Percentiles rank a stretch among this genome's conserved stretches.
These are phyloP conservation scores for Galerucella pusilla DNA, from an alignment of 2,888 invertebrate species.

Conservation along the genomic window DNA sequence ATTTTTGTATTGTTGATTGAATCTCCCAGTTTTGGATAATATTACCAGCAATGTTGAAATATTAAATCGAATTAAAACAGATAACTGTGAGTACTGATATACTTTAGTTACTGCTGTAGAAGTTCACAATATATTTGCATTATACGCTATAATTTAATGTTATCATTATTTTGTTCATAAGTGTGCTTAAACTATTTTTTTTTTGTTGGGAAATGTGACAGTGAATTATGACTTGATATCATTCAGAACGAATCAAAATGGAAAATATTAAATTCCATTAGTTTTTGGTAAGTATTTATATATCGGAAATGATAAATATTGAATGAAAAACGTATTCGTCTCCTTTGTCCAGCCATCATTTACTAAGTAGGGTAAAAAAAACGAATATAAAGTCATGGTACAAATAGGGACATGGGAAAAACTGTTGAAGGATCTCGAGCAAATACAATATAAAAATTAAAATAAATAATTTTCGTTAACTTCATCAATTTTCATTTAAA, in stretches of 20 bases:
- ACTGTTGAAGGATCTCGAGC: background rate
- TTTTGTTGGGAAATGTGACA: background rate
- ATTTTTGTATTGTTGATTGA: background rate
- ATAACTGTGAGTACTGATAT: background rate
- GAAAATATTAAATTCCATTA: background rate
- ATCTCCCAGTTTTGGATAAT: constrained; percentile 2
- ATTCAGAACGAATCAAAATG: background rate
- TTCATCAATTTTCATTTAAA: background rate
- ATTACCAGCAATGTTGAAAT: background rate
- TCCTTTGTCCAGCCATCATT: too few species aligned
- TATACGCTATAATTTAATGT: background rate
- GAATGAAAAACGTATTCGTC: background rate
- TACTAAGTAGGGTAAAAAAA: too few species aligned
- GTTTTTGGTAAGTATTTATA: background rate
- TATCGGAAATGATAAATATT: background rate
- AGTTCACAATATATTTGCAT: background rate
- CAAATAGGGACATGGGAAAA: background rate
- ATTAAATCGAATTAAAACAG: background rate
- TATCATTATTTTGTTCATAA: background rate
- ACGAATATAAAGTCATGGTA: too few species aligned
- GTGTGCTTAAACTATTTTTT: background rate
- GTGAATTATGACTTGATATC: too few species aligned
- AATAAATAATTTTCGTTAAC: background rate
- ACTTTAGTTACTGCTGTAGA: background rate
- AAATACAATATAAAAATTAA: background rate